Evolutionary conservation across 2,797 vertebrate genomes (phyloP), one percentile per base, ranked within the genome.

Genomic region (Leptatherina wallacei): DNA sequence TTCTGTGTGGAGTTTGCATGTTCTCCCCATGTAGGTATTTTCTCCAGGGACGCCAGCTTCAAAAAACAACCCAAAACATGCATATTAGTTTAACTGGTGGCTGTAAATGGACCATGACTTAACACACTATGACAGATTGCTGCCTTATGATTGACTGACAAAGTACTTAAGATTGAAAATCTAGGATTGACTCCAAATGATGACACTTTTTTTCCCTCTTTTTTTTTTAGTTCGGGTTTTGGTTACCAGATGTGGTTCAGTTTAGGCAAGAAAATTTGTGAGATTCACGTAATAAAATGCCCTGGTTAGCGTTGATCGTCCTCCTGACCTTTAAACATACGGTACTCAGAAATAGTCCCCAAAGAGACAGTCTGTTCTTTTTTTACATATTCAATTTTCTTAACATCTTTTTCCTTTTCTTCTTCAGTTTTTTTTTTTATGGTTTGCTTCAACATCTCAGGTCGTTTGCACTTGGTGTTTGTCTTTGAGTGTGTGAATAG

Each of bases 371-470:
- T 55, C n/a, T 22, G n/a, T 52, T 57, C 49, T 47, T 33, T 36
- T 36, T 22, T 29, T 18, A 27, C 3, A 16, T 29, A 29, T 30
- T 55, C 27, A 49, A 8, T 22, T 49, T 49, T 49, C 20, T 3
- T n/a, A 47, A 49, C 20, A 49, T 49, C 20, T 49, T 10, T 49
- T 49, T n/a, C 20, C 8, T n/a, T 9, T 49, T 55, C 14, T 33
- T 32, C 22, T 20, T 47, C 22, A 44, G 20, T 27, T 27, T 49
- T 18, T 61, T 59, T 65, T 57, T 56, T 77, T 27, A 1, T 27
- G 24, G 12, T 71, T 61, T 67, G n/a, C 49, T 74, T 63, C 55
- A 22, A 18, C 51, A 32, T 72, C 36, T 65, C 42, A 24, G 38
- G 58, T 32, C 11, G 7, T 56, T 33, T 49, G 40, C 58, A 36